Evolutionary conservation across 2,113 vertebrate genomes (phyloP), one percentile per base, ranked within the genome.

Genomic region (Columba janthina): DNA sequence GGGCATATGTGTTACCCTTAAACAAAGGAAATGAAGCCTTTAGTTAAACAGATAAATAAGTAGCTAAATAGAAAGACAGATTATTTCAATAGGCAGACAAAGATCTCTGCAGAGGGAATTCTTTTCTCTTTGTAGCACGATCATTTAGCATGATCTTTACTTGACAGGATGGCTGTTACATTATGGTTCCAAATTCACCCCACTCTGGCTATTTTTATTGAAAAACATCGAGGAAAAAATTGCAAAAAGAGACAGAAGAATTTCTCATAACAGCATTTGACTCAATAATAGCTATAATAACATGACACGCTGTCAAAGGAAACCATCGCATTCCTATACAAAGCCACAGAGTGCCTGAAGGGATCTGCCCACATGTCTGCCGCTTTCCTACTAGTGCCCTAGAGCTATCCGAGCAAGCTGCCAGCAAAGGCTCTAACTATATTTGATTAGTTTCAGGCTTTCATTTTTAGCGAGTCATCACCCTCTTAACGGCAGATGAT

Each of bases 381-480:
- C 2, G 58, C 87, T 94, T 78, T 77, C 92, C 94, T 81, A 38
- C 96, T 85, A 92, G 89, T 72, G 82, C 34, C 65, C 93, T 25
- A 76, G 67, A 69, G 94, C 90, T 86, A 94, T 95, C 87, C 95
- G 90, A 96, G 89, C 91, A 38, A 96, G 96, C 89, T 97, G 92
- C 96, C 96, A 94, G 90, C 58, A 83, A 93, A 90, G 67, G 88
- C 95, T 97, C 95, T 97, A 97, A 98, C 97, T 95, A 85, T 93
- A 97, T 96, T 94, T 97, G 96, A 98, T 98, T 98, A 96, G 96
- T 97, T 97, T 97, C 97, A 97, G 94, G 83, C 96, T 96, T 97
- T 98, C 97, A 98, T 98, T 98, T 98, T 98, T 98, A 98, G 97
- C 97, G 84, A 98, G 97, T 98, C 98, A 98, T 98, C 98, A 97